Evolutionary conservation across 2,113 vertebrate genomes (phyloP).

Genomic region (Myanophis thanlyinensis): DNA sequence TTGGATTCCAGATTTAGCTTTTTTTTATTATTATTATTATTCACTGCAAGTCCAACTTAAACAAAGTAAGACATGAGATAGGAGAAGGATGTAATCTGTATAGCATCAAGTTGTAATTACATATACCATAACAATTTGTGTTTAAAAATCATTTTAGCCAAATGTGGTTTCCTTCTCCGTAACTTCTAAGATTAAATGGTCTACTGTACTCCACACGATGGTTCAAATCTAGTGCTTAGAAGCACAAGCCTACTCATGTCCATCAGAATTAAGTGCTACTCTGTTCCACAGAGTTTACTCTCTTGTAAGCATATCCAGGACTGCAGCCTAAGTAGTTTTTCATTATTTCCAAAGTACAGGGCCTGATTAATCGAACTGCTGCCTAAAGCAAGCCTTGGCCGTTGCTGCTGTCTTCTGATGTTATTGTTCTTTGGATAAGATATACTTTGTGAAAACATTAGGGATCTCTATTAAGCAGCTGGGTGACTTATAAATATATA

Average conservation of each 20-base stretch:
- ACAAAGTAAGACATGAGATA: neutral
- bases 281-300: neutral
- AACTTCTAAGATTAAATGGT: neutral
- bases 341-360: constrained; percentile 47
- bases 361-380: constrained; percentile 64
- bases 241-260: neutral
- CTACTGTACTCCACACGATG: neutral
- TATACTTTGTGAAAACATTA: constrained; percentile 69
- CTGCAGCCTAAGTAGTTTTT: constrained; percentile 36
- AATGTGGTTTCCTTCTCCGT: neutral
- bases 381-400: constrained; percentile 45
- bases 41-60: neutral
- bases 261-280: neutral
- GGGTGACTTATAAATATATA: constrained; percentile 84
- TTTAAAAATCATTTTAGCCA: neutral
- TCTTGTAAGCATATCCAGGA: neutral
- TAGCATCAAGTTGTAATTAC: neutral
- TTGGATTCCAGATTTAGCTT: neutral
- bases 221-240: constrained; percentile 19
- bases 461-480: constrained; percentile 79
- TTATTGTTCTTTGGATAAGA: constrained; percentile 62
- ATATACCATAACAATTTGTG: neutral
- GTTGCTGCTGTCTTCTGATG: constrained; percentile 59
- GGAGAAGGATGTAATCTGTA: neutral
- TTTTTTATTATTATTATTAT: neutral